These are phyloP conservation scores for Epinephelus cyanopodus DNA, from an alignment of 2,113 vertebrate genomes.

Conservation along the genomic window DNA sequence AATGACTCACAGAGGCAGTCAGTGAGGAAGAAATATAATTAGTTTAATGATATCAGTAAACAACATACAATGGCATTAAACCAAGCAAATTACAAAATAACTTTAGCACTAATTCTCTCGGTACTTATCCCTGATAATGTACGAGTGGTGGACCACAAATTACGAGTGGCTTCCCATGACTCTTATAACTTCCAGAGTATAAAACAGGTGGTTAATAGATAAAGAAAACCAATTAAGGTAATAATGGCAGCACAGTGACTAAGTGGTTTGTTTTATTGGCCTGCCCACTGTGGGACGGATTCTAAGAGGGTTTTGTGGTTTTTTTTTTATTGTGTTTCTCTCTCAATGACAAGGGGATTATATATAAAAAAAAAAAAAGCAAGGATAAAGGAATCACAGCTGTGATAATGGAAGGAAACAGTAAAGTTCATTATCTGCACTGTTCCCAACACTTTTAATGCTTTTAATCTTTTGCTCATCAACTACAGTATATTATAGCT, in stretches of 20 bases:
- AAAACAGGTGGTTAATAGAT: constrained; percentile 22
- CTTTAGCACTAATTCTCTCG: background rate
- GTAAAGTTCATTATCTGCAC: background rate
- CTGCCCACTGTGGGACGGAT: background rate
- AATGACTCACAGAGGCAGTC: constrained; percentile 3
- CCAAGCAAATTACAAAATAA: background rate
- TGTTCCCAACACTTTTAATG: background rate
- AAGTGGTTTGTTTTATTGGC: constrained; percentile 1
- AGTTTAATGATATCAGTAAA: constrained; percentile 13
- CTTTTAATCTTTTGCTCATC: background rate
- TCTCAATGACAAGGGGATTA: background rate
- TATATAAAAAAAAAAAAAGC: background rate
- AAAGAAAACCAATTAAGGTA: constrained; percentile 11
- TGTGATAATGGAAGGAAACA: background rate
- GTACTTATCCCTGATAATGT: background rate
- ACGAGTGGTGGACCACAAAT: background rate
- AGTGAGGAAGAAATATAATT: background rate
- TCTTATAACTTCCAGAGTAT: background rate
- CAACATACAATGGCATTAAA: constrained; percentile 3
- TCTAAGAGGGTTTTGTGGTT: background rate
- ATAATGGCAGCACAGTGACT: background rate
- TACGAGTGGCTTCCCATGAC: background rate
- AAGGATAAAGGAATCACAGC: background rate
- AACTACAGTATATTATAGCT: background rate
- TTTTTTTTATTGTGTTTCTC: background rate